Evolutionary conservation across 1,140 invertebrate species (phyloP), one percentile per base, ranked within the genome.

Genomic region (Papilio polyxenes): DNA sequence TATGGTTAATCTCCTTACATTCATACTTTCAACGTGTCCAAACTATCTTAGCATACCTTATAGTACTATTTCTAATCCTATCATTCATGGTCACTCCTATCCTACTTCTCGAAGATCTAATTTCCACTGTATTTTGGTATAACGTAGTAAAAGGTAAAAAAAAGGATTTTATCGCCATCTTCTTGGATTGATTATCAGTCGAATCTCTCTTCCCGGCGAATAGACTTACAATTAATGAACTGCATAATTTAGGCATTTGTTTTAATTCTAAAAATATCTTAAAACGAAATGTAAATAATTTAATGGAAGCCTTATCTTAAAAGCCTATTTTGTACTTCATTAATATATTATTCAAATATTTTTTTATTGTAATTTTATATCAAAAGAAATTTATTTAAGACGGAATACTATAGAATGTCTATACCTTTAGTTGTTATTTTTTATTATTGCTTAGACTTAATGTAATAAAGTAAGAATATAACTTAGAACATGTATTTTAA

Each of bases 401-500:
- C 10, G 13, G 13, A 40, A 31, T 65, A 31, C 7, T 53, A 15
- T 65, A 23, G 23, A 31, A 31, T 65, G 62, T 65, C 5, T 9
- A 37, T 72, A 72, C 13, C 31, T 72, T 72, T 72, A 72, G 23
- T 31, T 31, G 23, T 77, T 44, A 44, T 44, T 44, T 77, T 75
- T 75, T 77, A 0, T 7, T 75, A 49, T 49, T 75, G 4, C 11
- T 49, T 49, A 51, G 48, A 53, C 53, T 77, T 49, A 79, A 44
- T 65, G 78, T 17, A 10, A 44, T 59, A 44, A 62, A n/a, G n/a
- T 51, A 53, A 53, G 51, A 77, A 77, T 49, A 80, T 80, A 59
- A 80, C 40, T 65, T 20, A 65, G 78, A 23, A 59, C 37, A 80
- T 80, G 59, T 80, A 69, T 80, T 69, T 48, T 65, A 59, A 80